These are phyloP conservation scores for Delichon dasypus DNA, from an alignment of 2,797 vertebrate species.

Conservation along the genomic window DNA sequence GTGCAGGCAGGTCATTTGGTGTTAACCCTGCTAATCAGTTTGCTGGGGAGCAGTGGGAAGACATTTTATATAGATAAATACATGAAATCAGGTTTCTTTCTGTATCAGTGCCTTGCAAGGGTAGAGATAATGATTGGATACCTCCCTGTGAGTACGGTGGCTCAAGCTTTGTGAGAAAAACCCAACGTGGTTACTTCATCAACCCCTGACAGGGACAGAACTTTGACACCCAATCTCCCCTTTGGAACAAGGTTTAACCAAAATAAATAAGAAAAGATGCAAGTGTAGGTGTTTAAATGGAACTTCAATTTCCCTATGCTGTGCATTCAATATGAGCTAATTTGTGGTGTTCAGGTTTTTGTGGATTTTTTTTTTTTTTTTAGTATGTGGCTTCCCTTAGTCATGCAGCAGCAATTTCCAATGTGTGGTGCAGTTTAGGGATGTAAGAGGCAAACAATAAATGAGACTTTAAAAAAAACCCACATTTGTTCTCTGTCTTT, in stretches of 20 bases:
- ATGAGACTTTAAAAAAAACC: slow-evolving; percentile 37
- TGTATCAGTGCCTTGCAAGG: not conserved
- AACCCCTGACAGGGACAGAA: not conserved
- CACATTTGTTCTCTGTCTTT: slow-evolving; percentile 8
- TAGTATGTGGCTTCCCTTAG: not conserved
- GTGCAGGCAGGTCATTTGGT: not conserved
- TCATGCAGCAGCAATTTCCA: slow-evolving; percentile 7
- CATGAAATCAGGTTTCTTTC: not conserved
- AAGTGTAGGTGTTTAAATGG: not conserved
- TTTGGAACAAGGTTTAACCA: not conserved
- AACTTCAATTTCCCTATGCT: not conserved
- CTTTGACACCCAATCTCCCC: not conserved
- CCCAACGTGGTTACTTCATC: not conserved
- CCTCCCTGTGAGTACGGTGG: not conserved
- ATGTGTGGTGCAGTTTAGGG: slow-evolving; percentile 14
- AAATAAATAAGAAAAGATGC: not conserved
- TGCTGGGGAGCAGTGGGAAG: not conserved
- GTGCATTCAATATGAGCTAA: not conserved
- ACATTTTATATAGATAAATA: not conserved
- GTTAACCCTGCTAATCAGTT: not conserved
- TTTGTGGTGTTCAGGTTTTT: not conserved
- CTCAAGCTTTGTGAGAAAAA: not conserved
- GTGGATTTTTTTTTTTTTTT: not conserved
- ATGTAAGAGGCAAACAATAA: slow-evolving; percentile 54
- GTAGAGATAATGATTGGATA: not conserved